A percentile compares a stretch with the other conserved stretches of the same genome.
These are phyloP conservation scores for Macquaria australasica DNA, from an alignment of 2,113 vertebrate species.

Conservation along the genomic window DNA sequence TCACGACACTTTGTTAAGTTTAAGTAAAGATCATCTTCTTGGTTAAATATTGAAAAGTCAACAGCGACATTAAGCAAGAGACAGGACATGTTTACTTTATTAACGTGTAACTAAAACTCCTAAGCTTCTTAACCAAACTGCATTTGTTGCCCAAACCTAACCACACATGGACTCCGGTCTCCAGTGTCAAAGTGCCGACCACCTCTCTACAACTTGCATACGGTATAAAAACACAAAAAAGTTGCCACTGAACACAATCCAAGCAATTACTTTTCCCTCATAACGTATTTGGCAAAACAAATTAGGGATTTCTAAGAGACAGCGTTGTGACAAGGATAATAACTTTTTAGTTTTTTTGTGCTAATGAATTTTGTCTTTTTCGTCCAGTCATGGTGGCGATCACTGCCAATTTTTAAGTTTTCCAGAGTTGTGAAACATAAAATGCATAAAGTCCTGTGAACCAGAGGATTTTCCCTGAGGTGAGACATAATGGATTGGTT, in stretches of 20 bases:
- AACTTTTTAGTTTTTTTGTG: not conserved
- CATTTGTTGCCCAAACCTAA: not conserved
- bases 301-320: not conserved
- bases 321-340: not conserved
- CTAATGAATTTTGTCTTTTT: not conserved
- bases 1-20: too few species aligned
- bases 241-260: not conserved
- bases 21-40: too few species aligned
- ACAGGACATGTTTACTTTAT: too few species aligned
- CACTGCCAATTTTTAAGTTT: not conserved
- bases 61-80: not conserved
- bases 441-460: not conserved
- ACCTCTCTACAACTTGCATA: not conserved
- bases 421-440: not conserved
- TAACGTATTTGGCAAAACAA: not conserved
- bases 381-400: not conserved
- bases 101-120: not conserved
- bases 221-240: not conserved
- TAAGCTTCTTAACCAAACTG: not conserved
- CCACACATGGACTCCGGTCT: not conserved
- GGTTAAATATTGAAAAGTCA: not conserved
- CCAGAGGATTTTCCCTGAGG: conserved; percentile 2
- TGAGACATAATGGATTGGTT: not conserved
- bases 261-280: not conserved
- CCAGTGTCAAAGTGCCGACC: not conserved